These are phyloP conservation scores for Xiphophorus maculatus DNA, from an alignment of 2,113 vertebrate genomes.

Conservation along the genomic window DNA sequence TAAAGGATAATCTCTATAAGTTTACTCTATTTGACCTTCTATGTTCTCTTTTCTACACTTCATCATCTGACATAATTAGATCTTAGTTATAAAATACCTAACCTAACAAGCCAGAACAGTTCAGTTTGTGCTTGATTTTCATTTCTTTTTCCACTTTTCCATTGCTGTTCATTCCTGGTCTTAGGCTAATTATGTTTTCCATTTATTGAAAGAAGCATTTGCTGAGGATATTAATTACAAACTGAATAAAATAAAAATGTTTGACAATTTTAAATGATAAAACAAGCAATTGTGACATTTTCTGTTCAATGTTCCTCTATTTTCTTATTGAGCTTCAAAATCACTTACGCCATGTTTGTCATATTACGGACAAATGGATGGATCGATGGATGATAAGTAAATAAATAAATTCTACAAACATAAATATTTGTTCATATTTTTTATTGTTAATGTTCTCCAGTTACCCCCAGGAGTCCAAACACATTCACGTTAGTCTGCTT, in stretches of 20 bases:
- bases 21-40: neutral
- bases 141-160: neutral
- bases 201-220: slow-evolving; percentile 20
- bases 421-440: no score
- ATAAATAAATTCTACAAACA: no score
- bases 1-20: no score
- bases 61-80: neutral
- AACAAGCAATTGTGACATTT: slow-evolving; percentile 1
- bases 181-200: neutral
- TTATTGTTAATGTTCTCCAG: no score
- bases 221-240: slow-evolving; percentile 13
- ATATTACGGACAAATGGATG: no score
- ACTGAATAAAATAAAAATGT: neutral
- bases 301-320: neutral
- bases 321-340: neutral
- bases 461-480: no score
- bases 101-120: neutral
- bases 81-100: neutral
- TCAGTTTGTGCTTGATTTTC: neutral
- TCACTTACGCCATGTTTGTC: no score
- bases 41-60: neutral
- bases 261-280: slow-evolving; percentile 28
- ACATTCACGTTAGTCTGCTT: no score
- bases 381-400: no score
- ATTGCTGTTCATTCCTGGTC: neutral